Conservation (phyloP, 2,797 vertebrate genomes). For the Phrynocephalus guinanensis region DNA sequence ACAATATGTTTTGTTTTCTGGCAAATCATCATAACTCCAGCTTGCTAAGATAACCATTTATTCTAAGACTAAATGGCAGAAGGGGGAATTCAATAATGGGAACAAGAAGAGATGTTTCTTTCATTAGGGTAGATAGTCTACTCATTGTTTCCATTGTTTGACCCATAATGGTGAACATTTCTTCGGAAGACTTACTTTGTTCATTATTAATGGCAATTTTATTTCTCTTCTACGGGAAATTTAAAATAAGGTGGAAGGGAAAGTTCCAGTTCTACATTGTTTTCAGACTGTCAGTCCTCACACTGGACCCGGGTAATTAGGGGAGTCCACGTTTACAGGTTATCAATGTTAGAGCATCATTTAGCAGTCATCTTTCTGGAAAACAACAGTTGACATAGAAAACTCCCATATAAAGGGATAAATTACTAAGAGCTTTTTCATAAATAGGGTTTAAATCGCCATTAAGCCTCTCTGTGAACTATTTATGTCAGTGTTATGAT, state of each 20-base stretch:
- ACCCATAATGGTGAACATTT: conserved; percentile 52
- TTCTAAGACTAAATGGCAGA: conserved; percentile 1
- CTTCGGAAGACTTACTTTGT: conserved; percentile 42
- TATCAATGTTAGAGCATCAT: background rate
- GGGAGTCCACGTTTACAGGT: background rate
- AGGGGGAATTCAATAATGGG: background rate
- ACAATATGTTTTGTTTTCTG: background rate
- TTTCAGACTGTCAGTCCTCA: background rate
- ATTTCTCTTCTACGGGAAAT: conserved; percentile 28
- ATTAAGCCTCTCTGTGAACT: conserved; percentile 17
- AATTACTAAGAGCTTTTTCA: conserved; percentile 6
- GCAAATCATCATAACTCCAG: background rate
- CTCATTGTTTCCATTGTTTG: conserved; percentile 58
- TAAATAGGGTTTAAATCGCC: background rate
- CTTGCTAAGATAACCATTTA: conserved; percentile 17
- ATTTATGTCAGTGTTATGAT: background rate
- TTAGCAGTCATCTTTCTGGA: background rate
- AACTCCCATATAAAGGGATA: background rate
- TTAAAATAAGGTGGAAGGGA: conserved; percentile 7
- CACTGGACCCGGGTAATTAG: background rate
- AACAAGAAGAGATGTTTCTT: conserved; percentile 44
- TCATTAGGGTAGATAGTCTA: conserved; percentile 51
- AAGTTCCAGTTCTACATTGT: background rate
- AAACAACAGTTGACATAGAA: background rate
- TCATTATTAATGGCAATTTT: conserved; percentile 13